Evolutionary conservation across 2,113 vertebrate species (phyloP), one percentile per base, ranked within the genome.

Genomic region (Lagopus leucura): DNA sequence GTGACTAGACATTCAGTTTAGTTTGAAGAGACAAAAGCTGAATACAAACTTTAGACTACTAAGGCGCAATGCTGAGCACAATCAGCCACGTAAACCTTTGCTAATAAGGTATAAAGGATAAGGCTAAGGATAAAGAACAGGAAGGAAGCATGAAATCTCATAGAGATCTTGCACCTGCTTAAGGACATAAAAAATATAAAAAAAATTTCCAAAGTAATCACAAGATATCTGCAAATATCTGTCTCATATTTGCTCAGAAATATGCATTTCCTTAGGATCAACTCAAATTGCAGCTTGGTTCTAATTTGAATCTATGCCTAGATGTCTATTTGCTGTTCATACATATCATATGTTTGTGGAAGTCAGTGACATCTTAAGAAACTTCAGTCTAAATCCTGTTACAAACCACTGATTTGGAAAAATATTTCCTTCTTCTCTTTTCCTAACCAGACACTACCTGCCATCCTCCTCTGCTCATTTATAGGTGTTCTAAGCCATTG

Each of bases 41-140:
- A 94, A 93, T 82, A 76, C 18, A 81, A 90, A 91, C 65, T 87
- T 71, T 42, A 30, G 7, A 8, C 19, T 76, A 28, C 38, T 70
- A 6, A 20, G 25, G 27, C 45, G 52, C 58, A 54, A 30, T 63
- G 50, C 6, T 4, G 8, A 74, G 20, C 21, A 70, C 16, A 52
- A 43, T 54, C 32, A 84, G 34, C 10, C 34, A 57, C 3, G 3
- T 43, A 72, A 3, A 21, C 10, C 65, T 92, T 25, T 6, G 1
- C 10, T 38, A 58, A 57, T 77, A 50, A 38, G 38, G 38, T 38
- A 38, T 38, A 38, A 38, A 38, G 38, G 38, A 38, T 38, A 38
- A 38, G 38, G 38, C 38, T 38, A 38, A 38, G 38, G 5, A 34
- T 30, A 24, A 83, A 81, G 30, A 89, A 10, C 5, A 89, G 8